A percentile compares a stretch with the other conserved stretches of the same genome.
phyloP scores from a whole-genome alignment of 1,140 invertebrate species.

The Euschistus heros region DNA sequence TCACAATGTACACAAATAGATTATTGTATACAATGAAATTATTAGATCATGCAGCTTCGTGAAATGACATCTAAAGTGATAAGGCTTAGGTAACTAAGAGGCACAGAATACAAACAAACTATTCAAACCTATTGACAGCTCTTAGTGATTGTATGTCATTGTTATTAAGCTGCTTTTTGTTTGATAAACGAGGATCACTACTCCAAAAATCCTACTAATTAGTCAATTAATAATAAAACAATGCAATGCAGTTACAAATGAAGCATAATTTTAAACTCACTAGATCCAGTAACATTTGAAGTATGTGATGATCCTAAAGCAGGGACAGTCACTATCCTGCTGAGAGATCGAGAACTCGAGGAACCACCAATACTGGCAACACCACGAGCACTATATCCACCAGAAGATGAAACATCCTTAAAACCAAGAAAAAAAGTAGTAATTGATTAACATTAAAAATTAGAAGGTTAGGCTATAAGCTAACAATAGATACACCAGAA shows the following conservation, averaged over 20 bases:
- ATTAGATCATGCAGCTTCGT: too few relatives aligned
- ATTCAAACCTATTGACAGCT: too few relatives aligned
- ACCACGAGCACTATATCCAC: conserved; percentile 15
- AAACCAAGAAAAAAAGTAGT: not conserved
- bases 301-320: conserved; percentile 12
- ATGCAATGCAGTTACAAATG: not conserved
- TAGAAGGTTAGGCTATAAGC: too few relatives aligned
- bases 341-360: conserved; percentile 26
- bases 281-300: not conserved
- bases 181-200: conserved; percentile 10
- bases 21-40: too few relatives aligned
- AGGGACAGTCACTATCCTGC: conserved; percentile 26
- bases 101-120: too few relatives aligned
- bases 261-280: not conserved
- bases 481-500: too few relatives aligned
- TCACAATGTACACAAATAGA: too few relatives aligned
- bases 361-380: conserved; percentile 23
- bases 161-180: too few relatives aligned
- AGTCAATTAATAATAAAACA: not conserved
- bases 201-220: not conserved
- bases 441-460: too few relatives aligned
- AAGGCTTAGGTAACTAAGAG: too few relatives aligned
- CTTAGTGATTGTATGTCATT: too few relatives aligned
- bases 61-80: too few relatives aligned
- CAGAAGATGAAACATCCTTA: conserved; percentile 21